Conservation (phyloP, 1,140 invertebrate genomes). For the Drosophila ficusphila region DNA sequence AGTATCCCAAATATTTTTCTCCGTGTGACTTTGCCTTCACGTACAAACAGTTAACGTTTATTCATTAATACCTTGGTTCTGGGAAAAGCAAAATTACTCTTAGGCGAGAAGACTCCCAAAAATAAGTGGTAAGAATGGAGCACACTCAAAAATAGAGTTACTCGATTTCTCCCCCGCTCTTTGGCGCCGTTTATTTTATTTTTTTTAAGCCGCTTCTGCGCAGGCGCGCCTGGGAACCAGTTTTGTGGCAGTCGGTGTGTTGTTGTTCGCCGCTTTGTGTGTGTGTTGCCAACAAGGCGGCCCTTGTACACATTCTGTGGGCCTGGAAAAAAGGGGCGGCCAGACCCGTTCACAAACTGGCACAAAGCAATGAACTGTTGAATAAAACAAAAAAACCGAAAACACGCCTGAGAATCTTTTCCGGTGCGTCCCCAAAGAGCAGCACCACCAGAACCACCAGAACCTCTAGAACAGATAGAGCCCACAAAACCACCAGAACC, state of each 20-base stretch:
- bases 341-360: constrained; percentile 73
- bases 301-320: constrained; percentile 56
- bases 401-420: constrained; percentile 78
- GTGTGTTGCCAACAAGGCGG: constrained; percentile 29
- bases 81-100: constrained; percentile 45
- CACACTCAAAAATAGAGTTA: constrained; percentile 61
- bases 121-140: constrained; percentile 65
- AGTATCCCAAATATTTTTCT: neutral
- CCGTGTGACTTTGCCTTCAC: neutral
- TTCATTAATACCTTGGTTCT: constrained; percentile 46
- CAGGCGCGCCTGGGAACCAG: constrained; percentile 69
- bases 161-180: constrained; percentile 24
- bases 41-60: constrained; percentile 23
- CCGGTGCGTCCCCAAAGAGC: constrained; percentile 49
- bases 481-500: constrained; percentile 32
- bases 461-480: constrained; percentile 1
- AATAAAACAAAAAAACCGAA: constrained; percentile 59
- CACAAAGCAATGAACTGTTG: constrained; percentile 81
- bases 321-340: constrained; percentile 49
- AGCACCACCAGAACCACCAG: constrained; percentile 5
- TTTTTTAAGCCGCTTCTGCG: constrained; percentile 21
- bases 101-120: constrained; percentile 22
- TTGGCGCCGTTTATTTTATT: constrained; percentile 36
- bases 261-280: constrained; percentile 10
- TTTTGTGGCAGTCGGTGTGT: constrained; percentile 42